A percentile compares a stretch with the other conserved stretches of the same genome.
Evolutionary conservation across 2,113 vertebrate species (phyloP).

Genomic region (Scalopus aquaticus): DNA sequence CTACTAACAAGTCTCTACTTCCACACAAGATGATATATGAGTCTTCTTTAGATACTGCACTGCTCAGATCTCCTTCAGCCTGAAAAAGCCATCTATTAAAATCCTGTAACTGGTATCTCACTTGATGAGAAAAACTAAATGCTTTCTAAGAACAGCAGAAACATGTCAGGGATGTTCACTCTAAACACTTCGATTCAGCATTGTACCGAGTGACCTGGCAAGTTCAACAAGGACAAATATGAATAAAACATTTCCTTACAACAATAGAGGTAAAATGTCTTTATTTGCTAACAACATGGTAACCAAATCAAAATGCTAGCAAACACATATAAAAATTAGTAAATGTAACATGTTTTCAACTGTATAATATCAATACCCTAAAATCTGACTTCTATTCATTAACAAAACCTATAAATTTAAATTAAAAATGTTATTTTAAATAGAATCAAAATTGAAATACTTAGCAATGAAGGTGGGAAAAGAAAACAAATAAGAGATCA

Average conservation of each 20-base stretch:
- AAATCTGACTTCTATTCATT: background rate
- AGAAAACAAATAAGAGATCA: background rate
- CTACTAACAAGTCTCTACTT: too few relatives aligned
- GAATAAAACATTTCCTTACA: background rate
- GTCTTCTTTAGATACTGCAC: background rate
- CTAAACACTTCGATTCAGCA: background rate
- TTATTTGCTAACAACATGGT: background rate
- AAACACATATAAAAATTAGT: background rate
- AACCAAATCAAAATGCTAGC: background rate
- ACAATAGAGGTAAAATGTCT: background rate
- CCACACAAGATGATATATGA: constrained; percentile 67
- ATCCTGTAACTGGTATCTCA: background rate
- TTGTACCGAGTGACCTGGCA: background rate
- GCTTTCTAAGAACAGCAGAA: background rate
- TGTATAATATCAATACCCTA: background rate
- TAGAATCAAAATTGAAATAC: background rate
- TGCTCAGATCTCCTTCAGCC: background rate
- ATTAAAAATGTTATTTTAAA: background rate
- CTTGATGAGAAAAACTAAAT: background rate
- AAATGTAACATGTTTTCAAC: background rate
- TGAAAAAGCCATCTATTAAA: background rate
- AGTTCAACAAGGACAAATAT: background rate
- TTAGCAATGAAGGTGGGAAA: background rate
- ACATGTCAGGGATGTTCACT: background rate
- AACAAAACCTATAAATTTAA: background rate